phyloP scores from a whole-genome alignment of 1,140 invertebrate genomes.

The Diprion similis region DNA sequence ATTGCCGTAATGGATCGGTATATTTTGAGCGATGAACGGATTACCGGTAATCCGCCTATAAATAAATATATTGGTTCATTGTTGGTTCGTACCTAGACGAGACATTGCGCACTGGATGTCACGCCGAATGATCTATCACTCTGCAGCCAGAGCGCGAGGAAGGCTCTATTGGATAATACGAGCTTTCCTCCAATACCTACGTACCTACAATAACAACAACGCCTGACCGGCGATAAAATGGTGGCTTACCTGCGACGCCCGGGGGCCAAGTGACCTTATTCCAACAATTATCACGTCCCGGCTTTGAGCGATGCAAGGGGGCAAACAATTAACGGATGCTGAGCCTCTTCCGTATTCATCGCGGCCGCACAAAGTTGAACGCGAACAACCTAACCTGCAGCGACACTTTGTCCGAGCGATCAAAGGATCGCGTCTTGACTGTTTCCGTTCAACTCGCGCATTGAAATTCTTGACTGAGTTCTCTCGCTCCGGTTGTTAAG shows the following conservation, averaged over 20 bases:
- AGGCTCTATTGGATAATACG: not conserved
- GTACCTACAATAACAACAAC: not conserved
- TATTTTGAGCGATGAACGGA: constrained; percentile 14
- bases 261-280: not conserved
- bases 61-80: constrained; percentile 16
- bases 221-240: not conserved
- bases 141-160: not conserved
- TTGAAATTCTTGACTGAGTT: no score
- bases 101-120: constrained; percentile 12
- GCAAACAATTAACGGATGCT: no score
- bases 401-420: no score
- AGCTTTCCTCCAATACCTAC: not conserved
- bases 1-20: constrained; percentile 14
- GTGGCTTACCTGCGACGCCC: not conserved
- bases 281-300: not conserved
- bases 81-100: constrained; percentile 9
- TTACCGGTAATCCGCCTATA: constrained; percentile 13
- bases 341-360: no score
- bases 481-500: no score
- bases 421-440: no score
- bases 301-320: not conserved
- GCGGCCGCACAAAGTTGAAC: no score
- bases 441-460: no score
- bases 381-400: no score
- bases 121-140: constrained; percentile 13